These are phyloP conservation scores for Spodoptera litura DNA, from an alignment of 1,140 invertebrate species.

Conservation along the genomic window DNA sequence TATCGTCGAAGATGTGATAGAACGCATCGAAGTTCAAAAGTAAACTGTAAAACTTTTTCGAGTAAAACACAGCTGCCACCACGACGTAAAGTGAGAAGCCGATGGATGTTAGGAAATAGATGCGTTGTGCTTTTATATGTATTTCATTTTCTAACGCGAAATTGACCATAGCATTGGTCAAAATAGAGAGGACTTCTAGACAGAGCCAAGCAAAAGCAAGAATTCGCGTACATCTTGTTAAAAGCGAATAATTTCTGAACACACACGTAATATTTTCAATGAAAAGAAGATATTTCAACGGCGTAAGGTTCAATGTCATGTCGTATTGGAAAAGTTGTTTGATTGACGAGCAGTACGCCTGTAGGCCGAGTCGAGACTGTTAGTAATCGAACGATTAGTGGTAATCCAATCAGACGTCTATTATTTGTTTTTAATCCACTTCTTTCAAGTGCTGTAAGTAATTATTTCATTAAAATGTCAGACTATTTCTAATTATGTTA, in stretches of 20 bases:
- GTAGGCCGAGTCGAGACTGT: background rate
- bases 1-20: background rate
- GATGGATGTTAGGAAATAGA: background rate
- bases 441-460: background rate
- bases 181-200: background rate
- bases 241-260: slow-evolving; percentile 31
- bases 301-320: slow-evolving; percentile 4
- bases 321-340: background rate
- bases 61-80: slow-evolving; percentile 2
- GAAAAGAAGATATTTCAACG: slow-evolving; percentile 40
- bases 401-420: background rate
- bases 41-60: slow-evolving; percentile 6
- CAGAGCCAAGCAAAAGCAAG: background rate
- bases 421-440: slow-evolving; percentile 38
- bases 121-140: background rate
- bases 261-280: slow-evolving; percentile 1
- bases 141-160: background rate
- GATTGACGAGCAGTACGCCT: background rate
- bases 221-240: background rate
- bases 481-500: background rate
- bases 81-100: slow-evolving; percentile 8
- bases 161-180: background rate
- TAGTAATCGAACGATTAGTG: background rate
- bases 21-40: slow-evolving; percentile 4
- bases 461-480: slow-evolving; percentile 3